phyloP scores from a whole-genome alignment of 2,797 vertebrate genomes.

The Notolabrus celidotus region DNA sequence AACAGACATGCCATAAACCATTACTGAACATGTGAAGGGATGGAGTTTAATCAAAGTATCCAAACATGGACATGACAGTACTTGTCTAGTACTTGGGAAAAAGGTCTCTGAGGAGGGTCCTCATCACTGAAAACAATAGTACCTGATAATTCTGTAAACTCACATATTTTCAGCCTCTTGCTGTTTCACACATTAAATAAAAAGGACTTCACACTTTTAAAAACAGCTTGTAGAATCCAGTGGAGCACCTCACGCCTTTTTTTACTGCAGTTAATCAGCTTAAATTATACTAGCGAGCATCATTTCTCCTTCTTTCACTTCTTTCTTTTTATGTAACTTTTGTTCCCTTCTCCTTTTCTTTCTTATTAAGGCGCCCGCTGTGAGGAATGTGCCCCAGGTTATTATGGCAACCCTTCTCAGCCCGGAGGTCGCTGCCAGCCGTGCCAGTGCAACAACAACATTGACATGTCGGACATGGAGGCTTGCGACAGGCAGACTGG shows the following conservation, averaged over 20 bases:
- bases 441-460: conserved; percentile 95
- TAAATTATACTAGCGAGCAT: not conserved
- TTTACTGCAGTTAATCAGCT: not conserved
- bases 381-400: conserved; percentile 93
- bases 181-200: conserved; percentile 1
- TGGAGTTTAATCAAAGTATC: not conserved
- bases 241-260: conserved; percentile 3
- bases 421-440: conserved; percentile 89
- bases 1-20: too few species aligned
- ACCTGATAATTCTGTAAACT: conserved; percentile 10
- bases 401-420: conserved; percentile 91
- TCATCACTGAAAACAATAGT: not conserved
- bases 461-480: conserved; percentile 88
- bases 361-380: conserved; percentile 88
- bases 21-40: too few species aligned
- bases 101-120: not conserved
- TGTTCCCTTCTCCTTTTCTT: not conserved
- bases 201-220: not conserved
- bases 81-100: too few species aligned
- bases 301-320: not conserved
- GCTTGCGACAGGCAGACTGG: conserved; percentile 91
- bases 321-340: not conserved
- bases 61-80: too few species aligned
- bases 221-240: conserved; percentile 4
- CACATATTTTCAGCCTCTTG: conserved; percentile 4